These are phyloP conservation scores for Eulemur coronatus DNA, from an alignment of 2,797 vertebrate species.

Conservation along the genomic window DNA sequence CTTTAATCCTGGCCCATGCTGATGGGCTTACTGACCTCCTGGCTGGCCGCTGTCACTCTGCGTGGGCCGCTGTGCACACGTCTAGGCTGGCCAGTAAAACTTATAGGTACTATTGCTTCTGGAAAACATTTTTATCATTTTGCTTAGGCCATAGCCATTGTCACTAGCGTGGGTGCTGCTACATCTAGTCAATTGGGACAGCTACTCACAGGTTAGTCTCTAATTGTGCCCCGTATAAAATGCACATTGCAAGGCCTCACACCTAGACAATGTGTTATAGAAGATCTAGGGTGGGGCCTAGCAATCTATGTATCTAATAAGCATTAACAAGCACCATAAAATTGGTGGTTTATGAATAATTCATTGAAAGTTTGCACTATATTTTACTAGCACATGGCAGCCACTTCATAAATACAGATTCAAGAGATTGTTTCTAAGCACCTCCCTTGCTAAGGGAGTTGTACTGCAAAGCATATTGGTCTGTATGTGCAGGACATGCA, in stretches of 20 bases:
- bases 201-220: neutral
- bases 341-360: neutral
- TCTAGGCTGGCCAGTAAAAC: neutral
- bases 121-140: neutral
- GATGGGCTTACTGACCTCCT: neutral
- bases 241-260: neutral
- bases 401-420: neutral
- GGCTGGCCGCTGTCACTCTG: too few species aligned
- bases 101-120: neutral
- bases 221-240: neutral
- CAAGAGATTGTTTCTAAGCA: neutral
- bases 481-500: neutral
- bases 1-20: neutral
- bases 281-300: too few species aligned
- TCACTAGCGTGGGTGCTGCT: too few species aligned
- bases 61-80: fast-evolving
- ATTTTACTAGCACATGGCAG: neutral
- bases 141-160: neutral
- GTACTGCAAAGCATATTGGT: neutral
- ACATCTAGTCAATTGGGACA: neutral
- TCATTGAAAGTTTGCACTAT: neutral
- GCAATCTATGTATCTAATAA: neutral
- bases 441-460: neutral
- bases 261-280: neutral
- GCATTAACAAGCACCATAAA: neutral